Evolutionary conservation across 2,113 vertebrate species (phyloP), one percentile per base, ranked within the genome.

Genomic region (Clarias batrachus): DNA sequence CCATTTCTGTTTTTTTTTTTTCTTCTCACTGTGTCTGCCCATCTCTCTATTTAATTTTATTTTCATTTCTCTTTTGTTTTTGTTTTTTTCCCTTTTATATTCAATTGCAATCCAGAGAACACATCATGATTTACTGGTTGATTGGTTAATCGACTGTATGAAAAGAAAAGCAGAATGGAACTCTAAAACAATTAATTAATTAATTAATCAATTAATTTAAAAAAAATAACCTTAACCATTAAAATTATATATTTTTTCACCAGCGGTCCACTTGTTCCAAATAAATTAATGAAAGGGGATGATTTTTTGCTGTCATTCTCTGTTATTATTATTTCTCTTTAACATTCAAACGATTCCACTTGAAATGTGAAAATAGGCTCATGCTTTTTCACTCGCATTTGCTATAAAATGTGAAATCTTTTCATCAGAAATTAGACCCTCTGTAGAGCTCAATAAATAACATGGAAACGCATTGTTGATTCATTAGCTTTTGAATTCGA

Each of bases 31-130:
- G 80, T 88, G 70, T 85, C 41, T 88, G 33, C 87, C 54, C 56
- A 82, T 88, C 88, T 90, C 85, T 85, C 87, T 86, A 80, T 30
- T 62, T 84, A 78, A 88, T 66, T 83, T 60, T 88, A 21, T 90
- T 37, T 79, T 89, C 88, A 85, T 91, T 84, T 87, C 86, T 84
- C 87, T 82, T 54, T 13, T 4, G 21, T 10, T 37, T 10, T 37
- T 81, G 3, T 4, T 81, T 25, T 60, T 11, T 66, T 17, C 1
- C 9, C 41, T 60, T n/a, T 0, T 63, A 48, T 4, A 17, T 12
- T 68, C 63, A 68, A 30, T 19, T 25, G 4, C 13, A 54, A 17
- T 60, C 41, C 10, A 1, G 63, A 48, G 21, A 52, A 48, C 27
- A 68, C 23, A n/a, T 21, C 0, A 14, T 82, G 62, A 65, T 25